phyloP scores from a whole-genome alignment of 2,113 vertebrate genomes.

The Fulmarus glacialis region DNA sequence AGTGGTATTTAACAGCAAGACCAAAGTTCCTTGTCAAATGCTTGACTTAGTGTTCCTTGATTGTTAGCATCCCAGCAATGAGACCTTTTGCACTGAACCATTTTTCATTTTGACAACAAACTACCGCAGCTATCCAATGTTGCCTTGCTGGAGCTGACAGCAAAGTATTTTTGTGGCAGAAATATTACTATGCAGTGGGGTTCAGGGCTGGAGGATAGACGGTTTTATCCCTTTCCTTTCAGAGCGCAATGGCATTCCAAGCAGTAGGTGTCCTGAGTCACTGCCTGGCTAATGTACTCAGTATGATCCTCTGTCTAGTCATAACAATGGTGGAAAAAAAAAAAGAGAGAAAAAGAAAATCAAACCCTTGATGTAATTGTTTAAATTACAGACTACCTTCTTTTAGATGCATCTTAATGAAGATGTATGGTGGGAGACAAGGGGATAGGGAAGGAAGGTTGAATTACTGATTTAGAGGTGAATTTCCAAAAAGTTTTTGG shows the following conservation, averaged over 20 bases:
- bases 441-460: not conserved
- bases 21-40: constrained; percentile 84
- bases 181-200: constrained; percentile 77
- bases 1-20: constrained; percentile 84
- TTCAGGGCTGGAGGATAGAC: constrained; percentile 57
- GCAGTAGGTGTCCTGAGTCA: constrained; percentile 78
- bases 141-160: constrained; percentile 80
- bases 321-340: constrained; percentile 69
- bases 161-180: constrained; percentile 80
- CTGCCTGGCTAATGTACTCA: constrained; percentile 77
- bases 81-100: constrained; percentile 83
- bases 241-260: constrained; percentile 75
- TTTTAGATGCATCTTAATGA: constrained; percentile 27
- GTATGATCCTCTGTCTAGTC: constrained; percentile 80
- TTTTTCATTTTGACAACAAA: constrained; percentile 88
- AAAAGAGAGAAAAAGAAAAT: not conserved
- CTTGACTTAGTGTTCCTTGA: constrained; percentile 79
- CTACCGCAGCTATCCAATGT: constrained; percentile 69
- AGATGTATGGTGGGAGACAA: constrained; percentile 7
- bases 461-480: constrained; percentile 27
- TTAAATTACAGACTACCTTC: constrained; percentile 10
- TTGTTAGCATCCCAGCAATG: constrained; percentile 76
- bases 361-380: constrained; percentile 10
- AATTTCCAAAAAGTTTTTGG: constrained; percentile 69
- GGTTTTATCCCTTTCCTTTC: constrained; percentile 62